phyloP scores from a whole-genome alignment of 2,113 vertebrate genomes.

The Tapirus terrestris region DNA sequence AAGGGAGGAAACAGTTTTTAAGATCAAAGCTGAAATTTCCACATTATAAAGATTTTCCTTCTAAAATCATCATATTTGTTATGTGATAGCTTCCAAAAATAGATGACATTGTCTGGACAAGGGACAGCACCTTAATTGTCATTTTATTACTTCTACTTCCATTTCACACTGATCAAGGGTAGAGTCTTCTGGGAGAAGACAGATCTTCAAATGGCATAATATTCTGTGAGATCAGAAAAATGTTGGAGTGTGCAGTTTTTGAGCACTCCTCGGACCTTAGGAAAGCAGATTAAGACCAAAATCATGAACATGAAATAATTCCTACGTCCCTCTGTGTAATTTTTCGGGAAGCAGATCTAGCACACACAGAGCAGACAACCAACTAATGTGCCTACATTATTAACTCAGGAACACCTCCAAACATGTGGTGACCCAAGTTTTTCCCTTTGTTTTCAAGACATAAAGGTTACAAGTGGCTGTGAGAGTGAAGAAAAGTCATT shows the following conservation, averaged over 20 bases:
- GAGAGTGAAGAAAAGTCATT: neutral
- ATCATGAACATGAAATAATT: neutral
- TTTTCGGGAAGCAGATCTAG: neutral
- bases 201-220: neutral
- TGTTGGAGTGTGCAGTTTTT: neutral
- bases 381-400: neutral
- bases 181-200: neutral
- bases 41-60: neutral
- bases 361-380: neutral
- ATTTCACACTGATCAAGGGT: neutral
- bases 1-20: neutral
- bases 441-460: neutral
- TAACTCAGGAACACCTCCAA: neutral
- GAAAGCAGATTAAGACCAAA: conserved; percentile 65
- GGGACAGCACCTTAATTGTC: neutral
- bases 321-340: neutral
- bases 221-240: neutral
- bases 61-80: neutral
- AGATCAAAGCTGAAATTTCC: conserved; percentile 1
- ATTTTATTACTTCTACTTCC: neutral
- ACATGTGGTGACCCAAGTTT: neutral
- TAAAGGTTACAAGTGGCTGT: neutral
- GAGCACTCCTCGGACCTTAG: conserved; percentile 49
- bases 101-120: neutral
- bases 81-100: neutral